Base-by-base conservation (phyloP, 2,797 vertebrate genomes). In the Bradypus variegatus region DNA sequence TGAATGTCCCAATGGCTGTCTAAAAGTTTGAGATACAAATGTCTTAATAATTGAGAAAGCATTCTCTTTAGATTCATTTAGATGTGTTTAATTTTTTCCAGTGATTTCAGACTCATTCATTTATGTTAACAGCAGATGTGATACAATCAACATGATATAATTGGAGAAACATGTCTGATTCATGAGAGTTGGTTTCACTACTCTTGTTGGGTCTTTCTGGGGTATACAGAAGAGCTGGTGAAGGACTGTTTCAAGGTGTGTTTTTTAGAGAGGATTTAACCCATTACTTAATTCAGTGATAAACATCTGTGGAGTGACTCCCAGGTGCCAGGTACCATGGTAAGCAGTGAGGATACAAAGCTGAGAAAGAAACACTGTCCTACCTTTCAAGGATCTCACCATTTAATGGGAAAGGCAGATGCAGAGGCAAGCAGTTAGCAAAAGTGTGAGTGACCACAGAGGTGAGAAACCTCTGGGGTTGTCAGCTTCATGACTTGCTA, bases 41-140 rank as follows among this genome's bases (percentile, higher is more conserved):
- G 27, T 80, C 70, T 93, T 72, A 50, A 50, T 45, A 62, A 21
- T 86, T 33, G 64, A 78, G 91, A 75, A 72, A 70, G 13, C 31
- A 25, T 83, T 72, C 83, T 90, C 69, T 76, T 53, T 69, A 12
- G 48, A 10, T 48, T 67, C 58, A 36, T 78, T 81, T 79, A 45
- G 21, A 41, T 12, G 84, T 58, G 77, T 81, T 92, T 16, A 15
- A 10, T 55, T 55, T 4, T 16, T 12, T 23, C 45, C 18, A 3
- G 48, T 72, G 88, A 3, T 45, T 45, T 50, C 67, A 93, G 78
- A 73, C 16, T 65, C 33, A 80, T 87, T 79, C 65, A 62, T 27
- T 36, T 87, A 55, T 8, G 25, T 67, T 76, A 73, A 73, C 48
- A 25, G 48, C 31, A 33, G 48, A 60, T 55, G 14, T 50, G 50